Conservation (phyloP, 1,140 invertebrate species). For the Carposina sasakii region DNA sequence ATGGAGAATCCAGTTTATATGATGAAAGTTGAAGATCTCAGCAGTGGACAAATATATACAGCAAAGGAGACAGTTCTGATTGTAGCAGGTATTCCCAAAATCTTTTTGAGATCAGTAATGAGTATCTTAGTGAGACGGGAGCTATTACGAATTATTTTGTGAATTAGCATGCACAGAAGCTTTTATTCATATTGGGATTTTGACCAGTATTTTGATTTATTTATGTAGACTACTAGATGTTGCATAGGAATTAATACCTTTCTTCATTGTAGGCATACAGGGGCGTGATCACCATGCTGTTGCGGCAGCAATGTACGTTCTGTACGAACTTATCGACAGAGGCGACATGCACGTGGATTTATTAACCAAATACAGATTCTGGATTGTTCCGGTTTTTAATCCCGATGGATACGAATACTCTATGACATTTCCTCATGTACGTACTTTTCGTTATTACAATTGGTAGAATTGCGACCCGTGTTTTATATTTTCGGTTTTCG, state of each 20-base stretch:
- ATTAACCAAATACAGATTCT: slow-evolving; percentile 51
- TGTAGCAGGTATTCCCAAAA: slow-evolving; percentile 47
- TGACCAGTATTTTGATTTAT: too few relatives aligned
- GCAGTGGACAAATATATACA: slow-evolving; percentile 51
- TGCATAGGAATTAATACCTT: too few relatives aligned
- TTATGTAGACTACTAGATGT: too few relatives aligned
- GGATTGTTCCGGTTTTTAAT: slow-evolving; percentile 80
- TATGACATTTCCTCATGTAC: slow-evolving; percentile 55
- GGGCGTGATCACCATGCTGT: slow-evolving; percentile 60
- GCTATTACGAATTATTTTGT: too few relatives aligned
- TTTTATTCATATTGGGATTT: too few relatives aligned
- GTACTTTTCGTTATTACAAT: too few relatives aligned
- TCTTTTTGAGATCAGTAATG: too few relatives aligned
- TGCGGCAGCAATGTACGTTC: slow-evolving; percentile 51
- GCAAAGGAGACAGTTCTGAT: slow-evolving; percentile 60
- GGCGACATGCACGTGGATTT: slow-evolving; percentile 45
- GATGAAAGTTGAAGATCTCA: slow-evolving; percentile 61
- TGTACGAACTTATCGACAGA: slow-evolving; percentile 56
- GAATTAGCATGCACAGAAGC: too few relatives aligned
- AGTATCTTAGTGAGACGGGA: too few relatives aligned
- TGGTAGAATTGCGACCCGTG: too few relatives aligned
- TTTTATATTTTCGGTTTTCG: too few relatives aligned
- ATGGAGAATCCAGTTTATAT: slow-evolving; percentile 64
- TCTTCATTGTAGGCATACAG: slow-evolving; percentile 46
- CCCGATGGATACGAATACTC: slow-evolving; percentile 84